Conservation (phyloP, 2,888 invertebrate species). For the Leucophenga montana region DNA sequence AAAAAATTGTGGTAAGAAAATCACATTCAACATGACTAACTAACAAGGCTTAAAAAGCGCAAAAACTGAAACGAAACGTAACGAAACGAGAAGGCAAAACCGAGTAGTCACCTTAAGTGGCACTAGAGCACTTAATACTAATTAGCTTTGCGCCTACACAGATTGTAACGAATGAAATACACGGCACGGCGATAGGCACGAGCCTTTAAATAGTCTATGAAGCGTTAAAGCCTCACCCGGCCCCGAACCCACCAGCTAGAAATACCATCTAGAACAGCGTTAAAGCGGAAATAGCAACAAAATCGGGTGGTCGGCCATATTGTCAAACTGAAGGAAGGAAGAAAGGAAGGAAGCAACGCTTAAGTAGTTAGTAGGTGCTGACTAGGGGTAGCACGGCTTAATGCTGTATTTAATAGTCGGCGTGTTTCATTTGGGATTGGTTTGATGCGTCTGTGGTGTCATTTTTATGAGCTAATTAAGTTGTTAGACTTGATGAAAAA, state of each 20-base stretch:
- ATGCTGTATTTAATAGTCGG: too few relatives aligned
- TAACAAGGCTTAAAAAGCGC: slow-evolving; percentile 15
- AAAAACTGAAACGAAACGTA: slow-evolving; percentile 27
- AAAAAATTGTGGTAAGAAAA: slow-evolving; percentile 3
- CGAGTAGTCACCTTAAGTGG: slow-evolving; percentile 55
- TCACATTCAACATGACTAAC: slow-evolving; percentile 12
- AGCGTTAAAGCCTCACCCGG: slow-evolving; percentile 53
- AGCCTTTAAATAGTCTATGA: slow-evolving; percentile 57
- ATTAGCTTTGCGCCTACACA: slow-evolving; percentile 65
- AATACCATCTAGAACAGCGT: background rate
- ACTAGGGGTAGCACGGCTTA: too few relatives aligned
- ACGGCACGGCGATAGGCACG: slow-evolving; percentile 33
- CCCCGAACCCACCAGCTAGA: background rate
- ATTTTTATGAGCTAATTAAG: slow-evolving; percentile 67
- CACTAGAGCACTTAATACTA: slow-evolving; percentile 66
- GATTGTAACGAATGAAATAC: slow-evolving; percentile 35
- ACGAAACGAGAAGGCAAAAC: background rate
- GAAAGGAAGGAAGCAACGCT: slow-evolving; percentile 43
- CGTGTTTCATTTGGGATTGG: background rate
- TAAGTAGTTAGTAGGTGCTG: background rate
- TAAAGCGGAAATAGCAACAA: slow-evolving; percentile 48
- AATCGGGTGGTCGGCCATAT: too few relatives aligned
- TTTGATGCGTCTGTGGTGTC: slow-evolving; percentile 56
- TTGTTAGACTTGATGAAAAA: slow-evolving; percentile 67
- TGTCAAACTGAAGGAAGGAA: slow-evolving; percentile 28